A percentile compares a stretch with the other conserved stretches of the same genome.
These are phyloP conservation scores for Passerculus sandwichensis DNA, from an alignment of 2,797 vertebrate genomes.

Conservation along the genomic window DNA sequence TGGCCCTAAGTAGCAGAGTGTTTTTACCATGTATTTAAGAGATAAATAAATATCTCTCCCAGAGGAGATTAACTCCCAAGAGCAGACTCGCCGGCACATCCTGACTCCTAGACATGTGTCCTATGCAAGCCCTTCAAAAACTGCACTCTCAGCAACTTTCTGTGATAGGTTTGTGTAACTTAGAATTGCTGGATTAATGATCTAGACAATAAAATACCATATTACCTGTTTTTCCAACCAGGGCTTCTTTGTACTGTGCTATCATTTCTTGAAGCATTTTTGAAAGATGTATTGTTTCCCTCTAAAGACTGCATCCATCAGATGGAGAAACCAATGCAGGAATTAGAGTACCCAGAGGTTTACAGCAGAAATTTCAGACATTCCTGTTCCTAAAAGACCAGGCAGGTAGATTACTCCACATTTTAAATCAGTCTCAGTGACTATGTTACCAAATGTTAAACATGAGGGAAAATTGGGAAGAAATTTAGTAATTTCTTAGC, in stretches of 20 bases:
- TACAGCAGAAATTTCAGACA: not conserved
- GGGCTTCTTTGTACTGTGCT: not conserved
- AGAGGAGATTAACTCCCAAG: slow-evolving; percentile 13
- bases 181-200: not conserved
- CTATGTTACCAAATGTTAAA: not conserved
- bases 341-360: not conserved
- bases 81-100: slow-evolving; percentile 5
- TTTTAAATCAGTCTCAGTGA: not conserved
- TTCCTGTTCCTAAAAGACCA: not conserved
- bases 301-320: not conserved
- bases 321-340: not conserved
- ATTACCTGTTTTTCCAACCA: not conserved
- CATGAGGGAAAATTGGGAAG: not conserved
- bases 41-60: slow-evolving; percentile 54
- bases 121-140: slow-evolving; percentile 7
- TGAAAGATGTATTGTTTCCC: not conserved
- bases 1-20: slow-evolving; percentile 35
- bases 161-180: not conserved
- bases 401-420: not conserved
- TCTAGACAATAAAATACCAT: not conserved
- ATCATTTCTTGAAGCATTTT: not conserved
- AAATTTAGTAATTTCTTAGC: not conserved
- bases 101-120: not conserved
- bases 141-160: not conserved
- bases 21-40: slow-evolving; percentile 47